These are phyloP conservation scores for Hippocampus mohnikei DNA, from an alignment of 2,113 vertebrate species.

Conservation along the genomic window DNA sequence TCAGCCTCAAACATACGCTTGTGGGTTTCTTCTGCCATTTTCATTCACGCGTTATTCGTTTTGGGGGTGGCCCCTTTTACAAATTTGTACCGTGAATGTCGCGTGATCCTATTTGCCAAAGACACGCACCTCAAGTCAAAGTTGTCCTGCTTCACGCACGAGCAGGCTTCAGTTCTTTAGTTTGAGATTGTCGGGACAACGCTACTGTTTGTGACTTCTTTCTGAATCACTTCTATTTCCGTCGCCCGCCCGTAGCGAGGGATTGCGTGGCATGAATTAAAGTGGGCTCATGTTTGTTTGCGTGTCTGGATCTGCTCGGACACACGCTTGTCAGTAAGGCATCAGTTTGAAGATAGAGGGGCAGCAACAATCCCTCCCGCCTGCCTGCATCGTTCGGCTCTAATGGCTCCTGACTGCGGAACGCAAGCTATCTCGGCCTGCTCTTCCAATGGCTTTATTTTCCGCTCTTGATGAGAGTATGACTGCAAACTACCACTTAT, in stretches of 20 bases:
- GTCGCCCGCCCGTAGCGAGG: neutral
- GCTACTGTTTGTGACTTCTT: constrained; percentile 35
- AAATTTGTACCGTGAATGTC: neutral
- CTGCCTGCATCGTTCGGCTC: constrained; percentile 11
- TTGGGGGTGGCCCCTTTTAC: no score
- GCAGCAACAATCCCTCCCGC: constrained; percentile 32
- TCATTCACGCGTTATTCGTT: neutral
- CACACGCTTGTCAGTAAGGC: constrained; percentile 50
- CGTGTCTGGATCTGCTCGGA: constrained; percentile 34
- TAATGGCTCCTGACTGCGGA: constrained; percentile 4
- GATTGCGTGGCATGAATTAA: neutral
- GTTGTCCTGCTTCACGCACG: neutral
- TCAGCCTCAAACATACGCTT: neutral
- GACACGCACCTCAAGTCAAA: constrained; percentile 30
- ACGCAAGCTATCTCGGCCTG: neutral
- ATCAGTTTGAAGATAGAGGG: constrained; percentile 29
- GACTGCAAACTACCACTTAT: neutral
- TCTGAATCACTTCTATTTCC: constrained; percentile 25
- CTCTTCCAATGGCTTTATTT: neutral
- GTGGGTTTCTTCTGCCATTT: neutral
- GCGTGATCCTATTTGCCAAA: no score
- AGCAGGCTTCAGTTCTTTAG: constrained; percentile 5
- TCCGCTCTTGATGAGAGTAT: neutral
- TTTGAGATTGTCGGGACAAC: constrained; percentile 15
- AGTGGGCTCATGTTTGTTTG: constrained; percentile 15